Conservation (phyloP, 2,797 vertebrate species). For the Dermochelys coriacea region DNA sequence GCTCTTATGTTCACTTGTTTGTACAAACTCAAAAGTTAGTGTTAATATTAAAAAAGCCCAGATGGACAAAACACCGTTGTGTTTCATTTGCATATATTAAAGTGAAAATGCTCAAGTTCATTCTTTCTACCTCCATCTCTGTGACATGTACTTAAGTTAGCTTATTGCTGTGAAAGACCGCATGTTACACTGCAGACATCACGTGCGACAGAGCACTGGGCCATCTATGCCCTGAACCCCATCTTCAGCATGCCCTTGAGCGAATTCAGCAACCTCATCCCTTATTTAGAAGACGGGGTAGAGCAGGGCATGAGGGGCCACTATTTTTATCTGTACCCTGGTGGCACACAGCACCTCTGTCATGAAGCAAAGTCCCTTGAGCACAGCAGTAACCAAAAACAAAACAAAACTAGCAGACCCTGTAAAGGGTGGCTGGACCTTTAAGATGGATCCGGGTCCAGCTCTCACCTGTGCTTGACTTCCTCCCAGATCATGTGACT, state of each 20-base stretch:
- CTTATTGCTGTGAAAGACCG: background rate
- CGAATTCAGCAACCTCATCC: background rate
- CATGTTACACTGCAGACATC: background rate
- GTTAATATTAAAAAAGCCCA: background rate
- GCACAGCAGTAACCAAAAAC: accelerated
- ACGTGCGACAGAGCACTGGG: background rate
- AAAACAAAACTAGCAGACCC: background rate
- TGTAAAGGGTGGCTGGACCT: background rate
- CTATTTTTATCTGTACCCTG: background rate
- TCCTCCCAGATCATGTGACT: background rate
- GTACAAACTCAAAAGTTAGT: background rate
- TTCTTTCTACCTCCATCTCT: slow-evolving; percentile 20
- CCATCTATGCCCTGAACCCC: background rate
- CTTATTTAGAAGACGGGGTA: background rate
- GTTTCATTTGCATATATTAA: slow-evolving; percentile 31
- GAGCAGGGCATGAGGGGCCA: background rate
- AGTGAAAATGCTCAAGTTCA: background rate
- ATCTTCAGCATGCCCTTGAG: background rate
- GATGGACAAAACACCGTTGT: background rate
- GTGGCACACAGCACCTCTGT: too few relatives aligned
- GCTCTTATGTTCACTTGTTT: background rate
- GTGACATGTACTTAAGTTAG: background rate
- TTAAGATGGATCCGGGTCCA: background rate
- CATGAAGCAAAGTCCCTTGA: background rate
- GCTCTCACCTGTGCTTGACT: background rate